These are phyloP conservation scores for Dendrocincla fuliginosa DNA, from an alignment of 2,797 vertebrate species.

Conservation along the genomic window DNA sequence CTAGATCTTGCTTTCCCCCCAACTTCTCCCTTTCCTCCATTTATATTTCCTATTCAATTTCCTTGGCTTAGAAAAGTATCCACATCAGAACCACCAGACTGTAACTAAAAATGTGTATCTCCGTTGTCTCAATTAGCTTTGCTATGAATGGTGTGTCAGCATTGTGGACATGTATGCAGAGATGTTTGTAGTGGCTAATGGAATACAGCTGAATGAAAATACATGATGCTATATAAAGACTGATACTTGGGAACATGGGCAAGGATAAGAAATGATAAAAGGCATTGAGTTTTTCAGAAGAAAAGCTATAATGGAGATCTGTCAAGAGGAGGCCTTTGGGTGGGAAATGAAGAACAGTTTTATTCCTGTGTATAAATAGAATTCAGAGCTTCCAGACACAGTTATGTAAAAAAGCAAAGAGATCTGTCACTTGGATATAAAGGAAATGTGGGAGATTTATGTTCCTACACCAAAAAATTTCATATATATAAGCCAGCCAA, in stretches of 20 bases:
- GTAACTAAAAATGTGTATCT: neutral
- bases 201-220: conserved; percentile 30
- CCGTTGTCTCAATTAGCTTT: neutral
- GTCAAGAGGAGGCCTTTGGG: neutral
- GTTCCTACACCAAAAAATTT: neutral
- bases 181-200: neutral
- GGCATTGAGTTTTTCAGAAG: neutral
- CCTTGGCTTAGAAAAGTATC: neutral
- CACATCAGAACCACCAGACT: neutral
- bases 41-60: neutral
- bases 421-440: conserved; percentile 1
- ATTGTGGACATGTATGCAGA: neutral
- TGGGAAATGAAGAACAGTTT: neutral
- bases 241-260: neutral
- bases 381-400: conserved; percentile 19
- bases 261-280: conserved; percentile 22
- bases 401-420: neutral
- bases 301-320: conserved; percentile 1
- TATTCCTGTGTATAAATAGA: conserved; percentile 27
- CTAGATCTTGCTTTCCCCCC: neutral
- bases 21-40: neutral
- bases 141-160: neutral
- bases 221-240: neutral
- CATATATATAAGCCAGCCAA: neutral
- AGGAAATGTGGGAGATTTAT: conserved; percentile 1